Evolutionary conservation across 2,888 invertebrate genomes (phyloP).

Genomic region (Drosophila pegasa): DNA sequence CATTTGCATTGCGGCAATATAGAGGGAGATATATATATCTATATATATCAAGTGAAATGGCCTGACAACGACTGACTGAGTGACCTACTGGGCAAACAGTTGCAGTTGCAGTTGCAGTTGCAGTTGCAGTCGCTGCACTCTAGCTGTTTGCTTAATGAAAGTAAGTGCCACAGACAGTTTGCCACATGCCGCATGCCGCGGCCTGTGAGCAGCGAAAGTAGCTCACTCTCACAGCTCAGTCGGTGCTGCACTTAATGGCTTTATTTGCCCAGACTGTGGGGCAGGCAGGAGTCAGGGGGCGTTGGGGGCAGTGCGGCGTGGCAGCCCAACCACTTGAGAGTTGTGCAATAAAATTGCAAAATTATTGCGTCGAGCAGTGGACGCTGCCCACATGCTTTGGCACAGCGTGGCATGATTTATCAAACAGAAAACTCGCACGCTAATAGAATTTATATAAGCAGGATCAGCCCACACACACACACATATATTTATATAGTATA

Average conservation of each 20-base stretch:
- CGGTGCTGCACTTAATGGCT: conserved; percentile 66
- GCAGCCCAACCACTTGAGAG: conserved; percentile 58
- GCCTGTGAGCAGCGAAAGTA: conserved; percentile 74
- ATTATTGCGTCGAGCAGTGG: conserved; percentile 58
- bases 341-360: conserved; percentile 69
- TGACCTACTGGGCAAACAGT: conserved; percentile 65
- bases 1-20: conserved; percentile 50
- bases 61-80: conserved; percentile 46
- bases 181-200: conserved; percentile 22
- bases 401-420: conserved; percentile 59
- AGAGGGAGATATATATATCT: not conserved
- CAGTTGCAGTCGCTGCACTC: conserved; percentile 51
- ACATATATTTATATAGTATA: not conserved
- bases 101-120: conserved; percentile 31
- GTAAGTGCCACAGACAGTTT: conserved; percentile 45
- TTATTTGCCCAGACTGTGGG: conserved; percentile 56
- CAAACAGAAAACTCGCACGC: conserved; percentile 67
- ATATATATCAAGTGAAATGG: conserved; percentile 36
- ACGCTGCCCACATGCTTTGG: conserved; percentile 50
- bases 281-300: not conserved
- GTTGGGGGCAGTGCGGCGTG: conserved; percentile 1
- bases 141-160: conserved; percentile 73
- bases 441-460: conserved; percentile 65
- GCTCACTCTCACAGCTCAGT: conserved; percentile 62
- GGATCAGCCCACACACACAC: conserved; percentile 45